Evolutionary conservation across 1,140 invertebrate genomes (phyloP).

Genomic region (Drosophila sp.): DNA sequence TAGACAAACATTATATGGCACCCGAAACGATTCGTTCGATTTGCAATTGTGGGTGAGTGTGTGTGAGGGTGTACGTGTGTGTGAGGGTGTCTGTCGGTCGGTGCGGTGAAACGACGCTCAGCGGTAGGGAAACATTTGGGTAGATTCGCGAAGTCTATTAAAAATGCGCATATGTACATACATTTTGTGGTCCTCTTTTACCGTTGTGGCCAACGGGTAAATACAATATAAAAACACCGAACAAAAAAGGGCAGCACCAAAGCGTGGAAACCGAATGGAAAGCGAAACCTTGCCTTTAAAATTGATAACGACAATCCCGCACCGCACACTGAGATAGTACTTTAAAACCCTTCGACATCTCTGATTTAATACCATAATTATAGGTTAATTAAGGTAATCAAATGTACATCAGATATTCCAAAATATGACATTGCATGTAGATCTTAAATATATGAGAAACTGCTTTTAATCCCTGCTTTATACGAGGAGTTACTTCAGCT

Average conservation of each 20-base stretch:
- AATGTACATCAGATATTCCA: too few relatives aligned
- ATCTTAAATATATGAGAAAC: too few relatives aligned
- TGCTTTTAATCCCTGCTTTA: too few relatives aligned
- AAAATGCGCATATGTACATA: conserved; percentile 61
- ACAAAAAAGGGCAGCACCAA: conserved; percentile 11
- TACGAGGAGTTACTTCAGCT: too few relatives aligned
- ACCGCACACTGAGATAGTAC: background rate
- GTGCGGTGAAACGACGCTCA: background rate
- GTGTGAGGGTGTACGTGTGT: conserved; percentile 1
- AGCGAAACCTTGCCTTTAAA: conserved; percentile 4
- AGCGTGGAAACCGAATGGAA: background rate
- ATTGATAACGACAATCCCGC: background rate
- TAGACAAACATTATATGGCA: conserved; percentile 72
- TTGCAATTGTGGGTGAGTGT: conserved; percentile 19
- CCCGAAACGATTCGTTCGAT: conserved; percentile 49
- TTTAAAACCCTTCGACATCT: background rate
- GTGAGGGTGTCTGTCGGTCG: background rate
- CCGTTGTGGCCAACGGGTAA: conserved; percentile 37
- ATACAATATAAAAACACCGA: conserved; percentile 28
- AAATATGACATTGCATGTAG: too few relatives aligned
- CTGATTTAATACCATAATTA: background rate
- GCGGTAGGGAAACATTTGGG: conserved; percentile 1
- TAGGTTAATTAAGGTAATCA: too few relatives aligned
- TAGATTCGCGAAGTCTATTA: conserved; percentile 59
- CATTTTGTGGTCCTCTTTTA: conserved; percentile 33